Evolutionary conservation across 1,140 invertebrate species (phyloP).

Genomic region (Sogatella furcifera): DNA sequence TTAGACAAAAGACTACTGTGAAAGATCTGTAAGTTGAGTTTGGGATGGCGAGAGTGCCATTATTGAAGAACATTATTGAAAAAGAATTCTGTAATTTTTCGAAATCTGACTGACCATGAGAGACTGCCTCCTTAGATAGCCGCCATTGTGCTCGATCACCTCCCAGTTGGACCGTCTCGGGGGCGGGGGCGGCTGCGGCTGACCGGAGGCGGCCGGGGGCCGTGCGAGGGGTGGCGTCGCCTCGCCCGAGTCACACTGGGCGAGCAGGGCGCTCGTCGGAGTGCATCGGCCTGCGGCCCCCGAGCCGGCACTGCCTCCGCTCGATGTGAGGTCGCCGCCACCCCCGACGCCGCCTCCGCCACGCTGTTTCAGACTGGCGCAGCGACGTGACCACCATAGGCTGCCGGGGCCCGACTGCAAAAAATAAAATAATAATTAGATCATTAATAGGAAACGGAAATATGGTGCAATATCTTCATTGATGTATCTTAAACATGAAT

Average conservation of each 20-base stretch:
- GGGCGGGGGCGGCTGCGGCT: slow-evolving; percentile 34
- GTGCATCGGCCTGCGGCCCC: neutral
- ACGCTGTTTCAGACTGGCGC: slow-evolving; percentile 17
- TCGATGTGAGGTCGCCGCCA: slow-evolving; percentile 10
- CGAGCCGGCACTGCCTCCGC: slow-evolving; percentile 21
- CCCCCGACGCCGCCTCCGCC: neutral
- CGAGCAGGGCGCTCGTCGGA: neutral
- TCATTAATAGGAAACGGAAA: too few relatives aligned
- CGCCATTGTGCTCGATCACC: slow-evolving; percentile 69
- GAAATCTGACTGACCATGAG: slow-evolving; percentile 8
- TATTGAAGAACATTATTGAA: too few relatives aligned
- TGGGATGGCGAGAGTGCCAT: too few relatives aligned
- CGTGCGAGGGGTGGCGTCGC: slow-evolving; percentile 18
- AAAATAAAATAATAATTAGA: neutral
- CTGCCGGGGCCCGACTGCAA: neutral
- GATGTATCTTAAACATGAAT: too few relatives aligned
- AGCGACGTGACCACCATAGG: slow-evolving; percentile 14
- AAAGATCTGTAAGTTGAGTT: too few relatives aligned
- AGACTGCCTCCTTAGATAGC: slow-evolving; percentile 3
- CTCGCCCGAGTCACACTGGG: slow-evolving; percentile 10
- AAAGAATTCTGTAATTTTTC: too few relatives aligned
- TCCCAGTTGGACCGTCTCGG: slow-evolving; percentile 76
- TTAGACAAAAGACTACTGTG: too few relatives aligned
- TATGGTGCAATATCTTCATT: too few relatives aligned
- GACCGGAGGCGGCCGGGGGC: slow-evolving; percentile 21